A percentile compares a stretch with the other conserved stretches of the same genome.
Evolutionary conservation across 2,797 vertebrate species (phyloP).

Genomic region (Enteromius radiatus): DNA sequence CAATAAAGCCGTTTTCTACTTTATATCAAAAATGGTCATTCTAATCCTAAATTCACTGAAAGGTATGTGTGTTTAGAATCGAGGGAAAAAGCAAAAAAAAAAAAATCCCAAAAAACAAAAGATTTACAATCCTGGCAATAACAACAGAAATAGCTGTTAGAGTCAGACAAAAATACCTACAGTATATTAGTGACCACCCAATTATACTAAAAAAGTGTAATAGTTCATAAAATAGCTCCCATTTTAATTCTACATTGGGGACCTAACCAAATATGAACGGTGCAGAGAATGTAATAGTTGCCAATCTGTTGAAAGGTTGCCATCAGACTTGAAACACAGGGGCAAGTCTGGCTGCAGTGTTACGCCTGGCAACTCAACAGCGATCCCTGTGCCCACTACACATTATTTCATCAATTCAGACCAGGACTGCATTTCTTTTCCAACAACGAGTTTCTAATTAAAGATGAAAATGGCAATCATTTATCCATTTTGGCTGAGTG

Average conservation of each 20-base stretch:
- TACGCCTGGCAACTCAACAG: slow-evolving; percentile 30
- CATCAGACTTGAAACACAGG: slow-evolving; percentile 24
- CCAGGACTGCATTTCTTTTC: background rate
- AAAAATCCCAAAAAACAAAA: too few species aligned
- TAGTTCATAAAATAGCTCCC: background rate
- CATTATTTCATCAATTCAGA: slow-evolving; percentile 16
- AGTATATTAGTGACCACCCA: background rate
- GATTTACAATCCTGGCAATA: background rate
- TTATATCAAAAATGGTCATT: background rate
- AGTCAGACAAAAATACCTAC: background rate
- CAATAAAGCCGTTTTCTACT: background rate
- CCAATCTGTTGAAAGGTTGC: slow-evolving; percentile 46
- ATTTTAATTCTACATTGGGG: slow-evolving; percentile 8
- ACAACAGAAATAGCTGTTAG: background rate
- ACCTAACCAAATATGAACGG: background rate
- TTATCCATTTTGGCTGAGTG: slow-evolving; percentile 3
- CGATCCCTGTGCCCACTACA: slow-evolving; percentile 27
- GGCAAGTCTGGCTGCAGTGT: slow-evolving; percentile 26
- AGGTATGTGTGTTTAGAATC: background rate
- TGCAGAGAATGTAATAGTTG: slow-evolving; percentile 17
- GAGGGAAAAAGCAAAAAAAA: too few species aligned
- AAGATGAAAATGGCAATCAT: slow-evolving; percentile 20
- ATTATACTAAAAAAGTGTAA: background rate
- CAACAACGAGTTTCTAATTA: slow-evolving; percentile 20
- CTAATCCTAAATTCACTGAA: background rate